phyloP scores from a whole-genome alignment of 2,113 vertebrate species.

The Electrona antarctica region DNA sequence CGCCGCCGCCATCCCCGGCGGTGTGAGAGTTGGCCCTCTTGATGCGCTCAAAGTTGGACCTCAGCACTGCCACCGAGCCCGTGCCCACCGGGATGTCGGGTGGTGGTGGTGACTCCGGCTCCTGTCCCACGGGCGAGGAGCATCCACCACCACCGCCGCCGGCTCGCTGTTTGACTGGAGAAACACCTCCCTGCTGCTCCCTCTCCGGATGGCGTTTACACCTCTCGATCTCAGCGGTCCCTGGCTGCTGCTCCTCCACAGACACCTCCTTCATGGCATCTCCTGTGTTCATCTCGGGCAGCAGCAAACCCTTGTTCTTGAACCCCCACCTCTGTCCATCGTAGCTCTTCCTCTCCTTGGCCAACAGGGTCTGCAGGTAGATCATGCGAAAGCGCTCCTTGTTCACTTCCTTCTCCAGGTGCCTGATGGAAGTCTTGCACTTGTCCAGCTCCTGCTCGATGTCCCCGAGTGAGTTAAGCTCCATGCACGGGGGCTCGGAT shows the following conservation, averaged over 20 bases:
- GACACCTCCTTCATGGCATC: conserved; percentile 55
- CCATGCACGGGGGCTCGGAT: conserved; percentile 94
- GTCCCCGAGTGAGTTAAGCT: conserved; percentile 88
- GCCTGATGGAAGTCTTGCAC: conserved; percentile 91
- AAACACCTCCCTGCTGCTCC: conserved; percentile 59
- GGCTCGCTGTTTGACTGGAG: conserved; percentile 67
- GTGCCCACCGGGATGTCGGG: conserved; percentile 64
- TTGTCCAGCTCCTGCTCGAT: conserved; percentile 95
- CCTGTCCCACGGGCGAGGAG: conserved; percentile 54
- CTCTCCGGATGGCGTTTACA: conserved; percentile 70
- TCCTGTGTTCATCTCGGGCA: conserved; percentile 71
- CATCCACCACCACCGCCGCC: conserved; percentile 6
- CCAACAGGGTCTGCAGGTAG: conserved; percentile 96
- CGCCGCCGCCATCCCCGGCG: conserved; percentile 62
- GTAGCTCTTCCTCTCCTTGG: conserved; percentile 95
- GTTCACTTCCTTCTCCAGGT: conserved; percentile 95
- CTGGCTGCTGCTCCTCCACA: conserved; percentile 60
- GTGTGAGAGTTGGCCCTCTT: conserved; percentile 84
- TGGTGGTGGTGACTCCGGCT: conserved; percentile 17
- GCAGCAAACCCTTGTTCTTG: conserved; percentile 55
- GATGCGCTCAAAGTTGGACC: conserved; percentile 92
- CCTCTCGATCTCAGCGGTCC: conserved; percentile 64
- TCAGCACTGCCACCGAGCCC: conserved; percentile 88
- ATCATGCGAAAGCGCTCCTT: conserved; percentile 99
- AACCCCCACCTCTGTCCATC: conserved; percentile 96